Evolutionary conservation across 2,888 invertebrate species (phyloP).

Genomic region (Vesta saturnalis): DNA sequence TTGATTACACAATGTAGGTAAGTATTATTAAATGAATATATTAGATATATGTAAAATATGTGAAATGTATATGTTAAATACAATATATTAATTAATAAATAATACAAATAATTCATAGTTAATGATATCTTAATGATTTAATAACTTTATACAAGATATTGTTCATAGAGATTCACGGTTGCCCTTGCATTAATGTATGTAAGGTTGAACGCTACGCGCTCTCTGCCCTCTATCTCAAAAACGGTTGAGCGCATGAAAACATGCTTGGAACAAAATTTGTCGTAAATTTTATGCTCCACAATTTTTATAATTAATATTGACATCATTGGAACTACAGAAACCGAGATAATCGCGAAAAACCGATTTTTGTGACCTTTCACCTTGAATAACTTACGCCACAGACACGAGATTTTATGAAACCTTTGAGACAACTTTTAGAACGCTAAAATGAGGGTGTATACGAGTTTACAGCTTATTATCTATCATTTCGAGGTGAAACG

Average conservation of each 20-base stretch:
- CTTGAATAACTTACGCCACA: too few species aligned
- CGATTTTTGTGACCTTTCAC: too few species aligned
- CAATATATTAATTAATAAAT: neutral
- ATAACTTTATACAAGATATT: neutral
- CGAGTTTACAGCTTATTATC: too few species aligned
- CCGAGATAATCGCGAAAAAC: neutral
- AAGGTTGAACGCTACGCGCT: too few species aligned
- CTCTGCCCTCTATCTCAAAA: neutral
- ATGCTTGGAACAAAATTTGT: neutral
- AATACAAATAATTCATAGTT: neutral
- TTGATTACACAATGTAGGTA: neutral
- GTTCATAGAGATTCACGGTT: neutral
- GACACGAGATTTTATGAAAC: neutral
- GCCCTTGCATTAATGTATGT: neutral
- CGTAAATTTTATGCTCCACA: neutral
- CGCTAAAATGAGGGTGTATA: too few species aligned
- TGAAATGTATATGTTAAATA: too few species aligned
- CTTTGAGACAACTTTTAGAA: neutral
- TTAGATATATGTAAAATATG: neutral
- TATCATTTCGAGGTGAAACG: too few species aligned
- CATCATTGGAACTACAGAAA: neutral
- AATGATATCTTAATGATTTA: neutral
- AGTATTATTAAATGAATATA: neutral
- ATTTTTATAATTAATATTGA: neutral
- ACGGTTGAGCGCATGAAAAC: neutral